These are phyloP conservation scores for Hippopotamyrus pictus DNA, from an alignment of 2,797 vertebrate species.

Conservation along the genomic window DNA sequence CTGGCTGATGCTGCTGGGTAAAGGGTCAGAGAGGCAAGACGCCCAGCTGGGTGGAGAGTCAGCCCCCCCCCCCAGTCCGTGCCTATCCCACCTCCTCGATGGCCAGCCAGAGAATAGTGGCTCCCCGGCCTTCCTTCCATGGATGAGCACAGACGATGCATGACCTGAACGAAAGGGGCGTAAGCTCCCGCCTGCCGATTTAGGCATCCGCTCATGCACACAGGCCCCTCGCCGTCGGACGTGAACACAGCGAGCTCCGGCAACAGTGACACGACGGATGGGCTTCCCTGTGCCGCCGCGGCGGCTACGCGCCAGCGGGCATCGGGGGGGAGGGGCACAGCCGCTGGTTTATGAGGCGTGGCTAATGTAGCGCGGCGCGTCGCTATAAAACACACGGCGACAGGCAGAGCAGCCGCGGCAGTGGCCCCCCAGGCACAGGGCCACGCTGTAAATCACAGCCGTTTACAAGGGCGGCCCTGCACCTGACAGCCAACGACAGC, in stretches of 20 bases:
- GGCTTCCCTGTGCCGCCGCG: neutral
- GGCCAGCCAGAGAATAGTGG: neutral
- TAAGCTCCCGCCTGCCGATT: neutral
- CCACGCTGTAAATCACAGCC: constrained; percentile 10
- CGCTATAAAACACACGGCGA: constrained; percentile 30
- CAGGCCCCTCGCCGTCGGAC: neutral
- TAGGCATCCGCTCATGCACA: neutral
- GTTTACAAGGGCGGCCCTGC: neutral
- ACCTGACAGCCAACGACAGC: neutral
- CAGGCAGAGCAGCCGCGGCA: constrained; percentile 27
- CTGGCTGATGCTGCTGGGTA: neutral
- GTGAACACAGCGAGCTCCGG: neutral
- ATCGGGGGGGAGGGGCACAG: constrained; percentile 37
- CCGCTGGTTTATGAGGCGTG: constrained; percentile 59
- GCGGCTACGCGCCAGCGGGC: neutral
- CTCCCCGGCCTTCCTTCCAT: neutral
- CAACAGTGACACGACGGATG: neutral
- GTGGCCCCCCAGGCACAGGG: neutral
- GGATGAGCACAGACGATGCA: neutral
- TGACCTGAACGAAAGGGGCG: neutral
- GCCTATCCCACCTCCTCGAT: neutral
- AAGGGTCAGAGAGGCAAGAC: neutral
- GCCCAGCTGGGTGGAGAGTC: neutral
- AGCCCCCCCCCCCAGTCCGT: neutral
- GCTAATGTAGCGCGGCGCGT: constrained; percentile 50